phyloP scores from a whole-genome alignment of 2,888 invertebrate genomes.

The Noctua pronuba region DNA sequence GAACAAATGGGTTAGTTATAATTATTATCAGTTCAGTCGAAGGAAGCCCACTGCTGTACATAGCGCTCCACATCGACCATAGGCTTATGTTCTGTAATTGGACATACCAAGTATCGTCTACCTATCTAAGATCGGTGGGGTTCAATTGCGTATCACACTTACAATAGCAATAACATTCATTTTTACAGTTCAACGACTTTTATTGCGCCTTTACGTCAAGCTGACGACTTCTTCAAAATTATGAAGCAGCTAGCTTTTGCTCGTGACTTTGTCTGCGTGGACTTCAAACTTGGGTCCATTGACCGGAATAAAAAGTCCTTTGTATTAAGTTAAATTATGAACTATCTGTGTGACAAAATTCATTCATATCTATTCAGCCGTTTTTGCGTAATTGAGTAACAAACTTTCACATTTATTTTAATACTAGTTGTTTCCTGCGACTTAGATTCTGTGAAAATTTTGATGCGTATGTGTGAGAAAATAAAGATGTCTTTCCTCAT shows the following conservation, averaged over 20 bases:
- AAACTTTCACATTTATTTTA: not conserved
- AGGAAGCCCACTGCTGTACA: too few species aligned
- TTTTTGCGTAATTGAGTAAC: not conserved
- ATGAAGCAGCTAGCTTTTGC: not conserved
- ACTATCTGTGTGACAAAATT: not conserved
- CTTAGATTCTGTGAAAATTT: too few species aligned
- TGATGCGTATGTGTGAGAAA: too few species aligned
- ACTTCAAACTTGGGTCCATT: not conserved
- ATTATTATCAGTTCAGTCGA: too few species aligned
- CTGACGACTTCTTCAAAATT: not conserved
- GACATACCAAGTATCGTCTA: not conserved
- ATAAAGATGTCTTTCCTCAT: too few species aligned
- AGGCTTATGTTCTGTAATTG: not conserved
- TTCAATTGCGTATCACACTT: not conserved
- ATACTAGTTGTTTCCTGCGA: too few species aligned
- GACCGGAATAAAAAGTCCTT: not conserved
- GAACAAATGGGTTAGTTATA: too few species aligned
- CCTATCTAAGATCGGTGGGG: not conserved
- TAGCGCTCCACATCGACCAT: too few species aligned
- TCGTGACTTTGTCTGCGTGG: accelerated
- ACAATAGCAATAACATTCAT: not conserved
- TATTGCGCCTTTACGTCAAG: not conserved
- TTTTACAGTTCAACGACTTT: not conserved
- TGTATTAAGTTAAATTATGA: not conserved
- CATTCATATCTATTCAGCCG: not conserved